Conservation (phyloP, 1,140 invertebrate species). For the Medauroidea extradentata region DNA sequence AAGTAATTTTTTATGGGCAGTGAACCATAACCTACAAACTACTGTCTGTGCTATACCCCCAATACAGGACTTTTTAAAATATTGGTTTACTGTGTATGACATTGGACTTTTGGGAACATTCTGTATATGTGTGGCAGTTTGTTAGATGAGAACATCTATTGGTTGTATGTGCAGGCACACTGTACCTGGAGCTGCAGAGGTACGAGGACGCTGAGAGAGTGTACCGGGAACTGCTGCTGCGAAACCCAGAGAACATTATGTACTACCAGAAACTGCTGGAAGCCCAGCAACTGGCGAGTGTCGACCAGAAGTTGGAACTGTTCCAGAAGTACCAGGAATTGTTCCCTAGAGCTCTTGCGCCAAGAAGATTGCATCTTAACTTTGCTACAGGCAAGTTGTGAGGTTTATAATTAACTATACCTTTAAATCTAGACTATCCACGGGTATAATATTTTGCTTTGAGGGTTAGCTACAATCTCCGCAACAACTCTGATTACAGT, state of each 20-base stretch:
- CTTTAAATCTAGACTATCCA: too few relatives aligned
- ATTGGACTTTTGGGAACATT: too few relatives aligned
- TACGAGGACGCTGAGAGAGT: conserved; percentile 72
- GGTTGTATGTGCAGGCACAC: conserved; percentile 40
- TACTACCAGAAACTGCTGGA: conserved; percentile 90
- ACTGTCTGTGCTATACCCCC: too few relatives aligned
- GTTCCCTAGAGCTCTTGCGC: conserved; percentile 82
- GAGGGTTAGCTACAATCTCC: too few relatives aligned
- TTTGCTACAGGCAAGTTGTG: conserved; percentile 64
- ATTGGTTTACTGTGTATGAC: conserved; percentile 13
- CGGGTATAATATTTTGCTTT: too few relatives aligned
- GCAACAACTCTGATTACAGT: too few relatives aligned
- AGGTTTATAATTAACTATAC: too few relatives aligned
- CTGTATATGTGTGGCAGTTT: too few relatives aligned
- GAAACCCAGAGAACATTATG: conserved; percentile 93
- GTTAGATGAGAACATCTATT: too few relatives aligned
- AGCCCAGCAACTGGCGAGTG: conserved; percentile 64
- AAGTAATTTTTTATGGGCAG: too few relatives aligned
- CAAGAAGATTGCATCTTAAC: conserved; percentile 79
- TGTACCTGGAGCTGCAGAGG: conserved; percentile 63
- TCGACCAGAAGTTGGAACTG: conserved; percentile 73
- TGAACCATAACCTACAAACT: too few relatives aligned
- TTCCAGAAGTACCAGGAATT: conserved; percentile 72
- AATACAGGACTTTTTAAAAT: too few relatives aligned
- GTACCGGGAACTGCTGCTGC: conserved; percentile 78